Percentiles rank a stretch among this genome's conserved stretches.
phyloP scores from a whole-genome alignment of 92 coral and sea anemone genomes.

The Epizoanthus stellaris region DNA sequence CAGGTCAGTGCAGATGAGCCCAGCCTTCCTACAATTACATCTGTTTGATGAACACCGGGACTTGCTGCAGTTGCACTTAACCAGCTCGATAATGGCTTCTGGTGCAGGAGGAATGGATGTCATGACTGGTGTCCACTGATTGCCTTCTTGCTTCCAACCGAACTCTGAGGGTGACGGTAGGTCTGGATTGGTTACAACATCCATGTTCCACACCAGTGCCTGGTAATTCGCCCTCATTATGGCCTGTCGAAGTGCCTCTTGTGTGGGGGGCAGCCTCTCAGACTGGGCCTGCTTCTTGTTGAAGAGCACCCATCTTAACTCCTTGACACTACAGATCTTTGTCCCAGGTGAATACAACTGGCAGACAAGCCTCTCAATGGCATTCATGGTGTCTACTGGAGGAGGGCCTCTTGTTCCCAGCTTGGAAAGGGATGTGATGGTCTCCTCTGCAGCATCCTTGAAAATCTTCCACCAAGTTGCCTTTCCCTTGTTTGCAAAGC shows the following conservation, averaged over 20 bases:
- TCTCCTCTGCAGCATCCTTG: slow-evolving; percentile 7
- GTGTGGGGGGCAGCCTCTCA: slow-evolving; percentile 51
- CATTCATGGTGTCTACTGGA: slow-evolving; percentile 32
- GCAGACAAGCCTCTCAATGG: slow-evolving; percentile 56
- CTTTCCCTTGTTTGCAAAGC: slow-evolving; percentile 49
- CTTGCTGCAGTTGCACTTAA: slow-evolving; percentile 26
- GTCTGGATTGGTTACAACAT: slow-evolving; percentile 26
- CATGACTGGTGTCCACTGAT: slow-evolving; percentile 51
- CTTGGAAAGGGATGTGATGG: slow-evolving; percentile 35
- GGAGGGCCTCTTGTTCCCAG: slow-evolving; percentile 38
- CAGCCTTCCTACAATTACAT: slow-evolving; percentile 37
- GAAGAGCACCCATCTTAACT: slow-evolving; percentile 60
- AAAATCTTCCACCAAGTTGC: slow-evolving; percentile 51
- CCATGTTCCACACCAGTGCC: slow-evolving; percentile 38
- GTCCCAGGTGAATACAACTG: slow-evolving; percentile 42
- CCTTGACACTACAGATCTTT: slow-evolving; percentile 20
- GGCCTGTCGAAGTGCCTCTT: slow-evolving; percentile 40
- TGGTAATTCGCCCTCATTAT: slow-evolving; percentile 45
- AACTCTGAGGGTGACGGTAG: slow-evolving; percentile 15
- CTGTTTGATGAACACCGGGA: slow-evolving; percentile 33
- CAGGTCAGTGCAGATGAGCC: slow-evolving; percentile 28
- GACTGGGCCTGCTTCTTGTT: slow-evolving; percentile 54
- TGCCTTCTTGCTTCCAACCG: slow-evolving; percentile 44
- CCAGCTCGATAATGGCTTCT: slow-evolving; percentile 35
- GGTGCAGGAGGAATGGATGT: slow-evolving; percentile 50